A percentile compares a stretch with the other conserved stretches of the same genome.
Evolutionary conservation across 2,797 vertebrate species (phyloP).

Genomic region (Tangara arthus): DNA sequence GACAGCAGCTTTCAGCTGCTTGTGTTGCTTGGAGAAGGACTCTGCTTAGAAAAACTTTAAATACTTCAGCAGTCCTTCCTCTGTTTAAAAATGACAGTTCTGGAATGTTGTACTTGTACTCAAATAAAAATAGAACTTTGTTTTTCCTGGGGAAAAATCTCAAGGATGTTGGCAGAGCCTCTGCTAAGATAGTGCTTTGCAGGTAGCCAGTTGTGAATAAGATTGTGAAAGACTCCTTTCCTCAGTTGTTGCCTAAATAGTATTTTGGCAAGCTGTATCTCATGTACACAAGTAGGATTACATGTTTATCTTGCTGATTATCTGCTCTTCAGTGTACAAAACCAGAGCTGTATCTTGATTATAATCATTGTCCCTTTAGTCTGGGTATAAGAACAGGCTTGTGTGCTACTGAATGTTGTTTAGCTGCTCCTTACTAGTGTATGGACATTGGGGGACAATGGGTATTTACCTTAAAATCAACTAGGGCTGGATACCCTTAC

Average conservation of each 20-base stretch:
- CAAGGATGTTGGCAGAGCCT: neutral
- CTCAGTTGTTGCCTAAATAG: neutral
- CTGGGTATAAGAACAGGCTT: neutral
- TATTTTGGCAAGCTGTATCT: neutral
- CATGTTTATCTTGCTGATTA: neutral
- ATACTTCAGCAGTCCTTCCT: neutral
- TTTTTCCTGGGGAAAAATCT: neutral
- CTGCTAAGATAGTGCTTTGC: neutral
- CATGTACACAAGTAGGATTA: neutral
- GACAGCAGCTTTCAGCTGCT: neutral
- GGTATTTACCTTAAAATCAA: neutral
- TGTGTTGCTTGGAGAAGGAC: neutral
- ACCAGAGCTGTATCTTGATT: neutral
- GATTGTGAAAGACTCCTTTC: conserved; percentile 10
- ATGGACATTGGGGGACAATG: neutral
- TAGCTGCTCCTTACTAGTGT: neutral
- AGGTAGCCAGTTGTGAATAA: neutral
- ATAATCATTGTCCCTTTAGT: neutral
- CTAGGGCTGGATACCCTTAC: neutral
- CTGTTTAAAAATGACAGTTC: neutral
- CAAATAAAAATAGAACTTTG: conserved; percentile 1
- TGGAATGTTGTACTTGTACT: neutral
- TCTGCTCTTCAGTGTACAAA: neutral
- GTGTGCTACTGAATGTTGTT: neutral
- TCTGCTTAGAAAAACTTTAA: neutral